Base-by-base conservation (phyloP, 1,140 invertebrate species). In the Pararge aegeria region DNA sequence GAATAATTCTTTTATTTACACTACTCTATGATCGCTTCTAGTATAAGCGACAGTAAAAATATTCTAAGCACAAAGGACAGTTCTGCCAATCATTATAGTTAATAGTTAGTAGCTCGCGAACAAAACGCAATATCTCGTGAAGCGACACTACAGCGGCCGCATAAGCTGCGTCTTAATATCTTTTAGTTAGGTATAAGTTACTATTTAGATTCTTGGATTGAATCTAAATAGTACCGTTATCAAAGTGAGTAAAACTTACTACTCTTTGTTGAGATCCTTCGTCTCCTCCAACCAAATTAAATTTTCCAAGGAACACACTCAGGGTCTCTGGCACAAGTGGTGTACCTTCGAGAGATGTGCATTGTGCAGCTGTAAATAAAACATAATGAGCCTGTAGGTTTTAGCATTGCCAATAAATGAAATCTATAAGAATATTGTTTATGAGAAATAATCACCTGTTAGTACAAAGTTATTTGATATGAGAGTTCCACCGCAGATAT, bases 341-440 rank as follows among this genome's bases (percentile, higher is more conserved):
- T 27, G 29, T 6, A 9, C 56, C 56, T 44, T 49, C 38, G n/a
- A 30, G 16, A 9, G 56, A 52, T 12, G 50, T 21, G 37, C 56
- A 59, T 20, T 59, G 56, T 2, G 56, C 56, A 46, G 56, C 56
- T 59, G 56, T 13, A n/a, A 20, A 49, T 12, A 20, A 46, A 46
- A 15, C 5, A 15, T 7, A 38, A 38, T 27, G 4, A 27, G 4
- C 10, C 5, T 7, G 4, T 27, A 27, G 27, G 27, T 27, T n/a
- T n/a, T n/a, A n/a, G 27, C 27, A 27, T 27, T 27, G 24, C 5
- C 5, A 7, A 5, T 27, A 7, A 27, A 27, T 27, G 7, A 27
- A 4, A 27, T 7, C 24, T 27, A 27, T 10, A n/a, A n/a, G n/a
- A 1, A 29, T 24, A 18, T 34, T 6, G 15, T 34, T 18, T n/a